These are phyloP conservation scores for Corydoras sp. DNA, from an alignment of 2,113 vertebrate genomes.

Conservation along the genomic window DNA sequence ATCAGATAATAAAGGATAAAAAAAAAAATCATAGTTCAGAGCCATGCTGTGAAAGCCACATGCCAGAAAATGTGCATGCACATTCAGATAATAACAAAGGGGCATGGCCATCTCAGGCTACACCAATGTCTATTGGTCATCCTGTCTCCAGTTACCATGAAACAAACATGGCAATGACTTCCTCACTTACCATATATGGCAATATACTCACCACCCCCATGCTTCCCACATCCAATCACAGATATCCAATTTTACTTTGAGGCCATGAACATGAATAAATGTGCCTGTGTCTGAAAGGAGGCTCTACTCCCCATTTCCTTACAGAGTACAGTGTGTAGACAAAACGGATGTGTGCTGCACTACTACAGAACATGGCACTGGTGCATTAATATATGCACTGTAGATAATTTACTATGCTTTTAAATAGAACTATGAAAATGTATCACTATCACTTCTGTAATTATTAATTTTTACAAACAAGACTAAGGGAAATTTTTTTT, in stretches of 20 bases:
- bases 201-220: slow-evolving; percentile 30
- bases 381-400: too few relatives aligned
- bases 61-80: slow-evolving; percentile 22
- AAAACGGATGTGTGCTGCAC: too few relatives aligned
- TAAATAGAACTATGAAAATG: too few relatives aligned
- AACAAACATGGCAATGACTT: slow-evolving; percentile 29
- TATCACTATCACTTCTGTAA: too few relatives aligned
- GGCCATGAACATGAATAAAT: slow-evolving; percentile 46
- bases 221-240: slow-evolving; percentile 43
- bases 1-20: not conserved
- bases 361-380: too few relatives aligned
- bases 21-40: not conserved
- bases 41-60: slow-evolving; percentile 15
- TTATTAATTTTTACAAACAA: too few relatives aligned
- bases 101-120: slow-evolving; percentile 28
- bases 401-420: too few relatives aligned
- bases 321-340: too few relatives aligned
- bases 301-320: too few relatives aligned
- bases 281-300: not conserved
- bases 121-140: slow-evolving; percentile 35
- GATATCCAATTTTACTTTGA: slow-evolving; percentile 22
- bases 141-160: slow-evolving; percentile 44
- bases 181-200: slow-evolving; percentile 43
- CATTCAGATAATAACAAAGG: slow-evolving; percentile 38
- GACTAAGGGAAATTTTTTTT: too few relatives aligned